Conservation (phyloP, 2,888 invertebrate genomes). For the Marasmarcha lunaedactyla region DNA sequence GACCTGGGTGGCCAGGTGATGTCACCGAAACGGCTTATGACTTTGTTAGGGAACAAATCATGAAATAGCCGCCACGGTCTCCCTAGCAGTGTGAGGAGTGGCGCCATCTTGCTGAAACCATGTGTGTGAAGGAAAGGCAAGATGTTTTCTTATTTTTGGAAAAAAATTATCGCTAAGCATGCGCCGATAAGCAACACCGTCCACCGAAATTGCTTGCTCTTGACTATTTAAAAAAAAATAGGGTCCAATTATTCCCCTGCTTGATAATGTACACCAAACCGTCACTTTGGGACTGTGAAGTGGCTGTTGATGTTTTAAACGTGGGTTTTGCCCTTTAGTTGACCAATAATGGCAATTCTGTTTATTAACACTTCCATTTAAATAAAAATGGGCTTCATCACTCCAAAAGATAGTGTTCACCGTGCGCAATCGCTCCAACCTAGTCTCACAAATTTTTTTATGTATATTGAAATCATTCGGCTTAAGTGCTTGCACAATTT, state of each 20-base stretch:
- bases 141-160: slow-evolving; percentile 4
- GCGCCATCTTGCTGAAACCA: slow-evolving; percentile 13
- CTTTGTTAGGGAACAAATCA: slow-evolving; percentile 2
- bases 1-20: slow-evolving; percentile 15
- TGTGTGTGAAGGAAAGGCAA: slow-evolving; percentile 9
- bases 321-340: slow-evolving; percentile 13
- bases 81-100: slow-evolving; percentile 10
- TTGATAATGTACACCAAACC: slow-evolving; percentile 14
- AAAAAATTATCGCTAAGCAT: slow-evolving; percentile 11
- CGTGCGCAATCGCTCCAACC: slow-evolving; percentile 15
- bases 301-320: slow-evolving; percentile 13
- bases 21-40: slow-evolving; percentile 6
- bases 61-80: slow-evolving; percentile 6
- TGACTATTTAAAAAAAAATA: slow-evolving; percentile 13
- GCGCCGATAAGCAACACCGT: slow-evolving; percentile 9
- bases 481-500: slow-evolving; percentile 17
- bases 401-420: slow-evolving; percentile 15
- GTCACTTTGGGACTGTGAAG: slow-evolving; percentile 14
- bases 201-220: slow-evolving; percentile 6
- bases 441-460: slow-evolving; percentile 13
- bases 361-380: too few relatives aligned
- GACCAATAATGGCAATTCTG: slow-evolving; percentile 16
- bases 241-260: slow-evolving; percentile 13
- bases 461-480: slow-evolving; percentile 14
- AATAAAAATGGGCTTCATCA: slow-evolving; percentile 27